Evolutionary conservation across 2,113 vertebrate genomes (phyloP), one percentile per base, ranked within the genome.

Genomic region (Phylloscopus trochiloides): DNA sequence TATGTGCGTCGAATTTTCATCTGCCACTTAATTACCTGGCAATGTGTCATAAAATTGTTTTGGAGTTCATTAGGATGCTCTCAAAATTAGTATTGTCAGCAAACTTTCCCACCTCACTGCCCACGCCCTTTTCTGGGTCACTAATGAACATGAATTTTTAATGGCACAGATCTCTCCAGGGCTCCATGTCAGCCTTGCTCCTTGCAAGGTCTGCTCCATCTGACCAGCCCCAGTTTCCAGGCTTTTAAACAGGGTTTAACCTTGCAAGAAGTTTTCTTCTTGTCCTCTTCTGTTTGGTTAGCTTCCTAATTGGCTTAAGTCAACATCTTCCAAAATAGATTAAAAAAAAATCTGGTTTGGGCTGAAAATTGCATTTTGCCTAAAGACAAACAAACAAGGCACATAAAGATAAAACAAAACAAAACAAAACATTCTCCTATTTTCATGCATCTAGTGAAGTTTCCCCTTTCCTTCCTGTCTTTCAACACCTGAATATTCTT

Each of bases 61-160:
- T 90, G 90, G 65, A 62, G 78, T 79, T 90, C 59, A 43, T 94
- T 25, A 66, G 0, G 6, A 70, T 73, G 88, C 58, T 79, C 58
- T 86, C 82, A 45, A 73, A 95, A 90, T 90, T 12, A 54, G 58
- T 21, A 1, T 25, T 72, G 88, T 94, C 90, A 94, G 94, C 96
- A 95, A 86, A 77, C 66, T 73, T 70, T 9, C 90, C 88, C 88
- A 94, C n/a, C 77, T 94, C 74, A 5, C 13, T 93, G 94, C 88
- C 86, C 82, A 7, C 1, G 10, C 67, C 75, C 86, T 92, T 95
- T 90, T 92, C 94, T 12, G 8, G 92, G 34, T 95, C 94, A 66
- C 25, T 94, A 88, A 4, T 28, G 74, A 70, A 28, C 45, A 6
- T 55, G 67, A 63, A 70, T 93, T 93, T 96, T 86, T 88, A 86